Percentiles rank a stretch among this genome's conserved stretches.
These are phyloP conservation scores for Hucho hucho DNA, from an alignment of 2,113 vertebrate species.

Conservation along the genomic window DNA sequence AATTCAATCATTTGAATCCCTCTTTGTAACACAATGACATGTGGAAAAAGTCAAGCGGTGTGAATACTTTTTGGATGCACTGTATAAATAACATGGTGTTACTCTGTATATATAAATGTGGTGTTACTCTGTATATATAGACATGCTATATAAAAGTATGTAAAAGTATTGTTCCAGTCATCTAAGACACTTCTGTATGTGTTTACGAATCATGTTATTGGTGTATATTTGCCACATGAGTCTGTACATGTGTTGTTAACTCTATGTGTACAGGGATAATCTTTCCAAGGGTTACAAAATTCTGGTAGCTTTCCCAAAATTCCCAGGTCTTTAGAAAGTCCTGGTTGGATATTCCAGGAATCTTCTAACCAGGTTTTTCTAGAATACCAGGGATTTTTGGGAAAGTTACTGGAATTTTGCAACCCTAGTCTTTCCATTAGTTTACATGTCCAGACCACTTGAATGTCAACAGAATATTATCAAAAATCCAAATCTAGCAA, in stretches of 20 bases:
- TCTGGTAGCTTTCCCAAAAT: too few species aligned
- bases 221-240: constrained; percentile 20
- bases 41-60: too few species aligned
- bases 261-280: constrained; percentile 21
- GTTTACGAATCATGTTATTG: constrained; percentile 16
- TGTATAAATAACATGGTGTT: neutral
- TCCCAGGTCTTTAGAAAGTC: too few species aligned
- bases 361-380: too few species aligned
- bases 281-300: constrained; percentile 10
- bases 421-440: constrained; percentile 34
- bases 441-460: constrained; percentile 74
- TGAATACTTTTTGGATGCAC: too few species aligned
- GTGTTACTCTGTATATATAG: constrained; percentile 36
- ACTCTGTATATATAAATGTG: too few species aligned
- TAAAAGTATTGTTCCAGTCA: constrained; percentile 15
- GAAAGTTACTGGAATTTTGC: too few species aligned
- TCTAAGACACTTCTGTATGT: neutral
- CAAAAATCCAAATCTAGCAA: constrained; percentile 47
- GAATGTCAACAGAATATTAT: constrained; percentile 59
- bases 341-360: too few species aligned
- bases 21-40: too few species aligned
- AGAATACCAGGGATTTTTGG: too few species aligned
- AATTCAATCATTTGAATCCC: too few species aligned
- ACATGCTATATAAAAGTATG: constrained; percentile 30
- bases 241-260: constrained; percentile 16